Evolutionary conservation across 1,140 invertebrate genomes (phyloP).

Genomic region (Dolichoris vasculosae): DNA sequence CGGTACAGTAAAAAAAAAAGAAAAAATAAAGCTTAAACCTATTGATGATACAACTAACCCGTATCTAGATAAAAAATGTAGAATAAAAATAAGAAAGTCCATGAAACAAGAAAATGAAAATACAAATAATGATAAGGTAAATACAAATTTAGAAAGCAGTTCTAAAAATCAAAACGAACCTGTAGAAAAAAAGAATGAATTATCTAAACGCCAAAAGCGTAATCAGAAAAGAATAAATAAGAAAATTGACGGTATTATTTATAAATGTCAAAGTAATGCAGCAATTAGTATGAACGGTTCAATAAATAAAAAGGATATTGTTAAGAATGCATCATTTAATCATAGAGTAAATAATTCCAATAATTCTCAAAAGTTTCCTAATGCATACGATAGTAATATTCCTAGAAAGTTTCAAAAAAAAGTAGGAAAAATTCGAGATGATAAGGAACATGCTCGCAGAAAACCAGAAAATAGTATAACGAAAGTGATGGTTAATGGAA

Average conservation of each 20-base stretch:
- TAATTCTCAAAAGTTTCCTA: conserved; percentile 56
- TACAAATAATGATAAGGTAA: conserved; percentile 42
- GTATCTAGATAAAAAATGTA: conserved; percentile 33
- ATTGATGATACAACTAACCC: conserved; percentile 48
- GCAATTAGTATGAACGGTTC: too few species aligned
- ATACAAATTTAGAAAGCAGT: conserved; percentile 35
- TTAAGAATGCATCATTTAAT: conserved; percentile 49
- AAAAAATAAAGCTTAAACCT: conserved; percentile 47
- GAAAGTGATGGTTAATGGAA: conserved; percentile 79
- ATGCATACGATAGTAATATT: conserved; percentile 43
- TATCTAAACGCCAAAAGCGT: conserved; percentile 67
- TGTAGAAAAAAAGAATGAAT: conserved; percentile 43
- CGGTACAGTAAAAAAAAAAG: conserved; percentile 49
- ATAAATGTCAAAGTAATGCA: too few species aligned
- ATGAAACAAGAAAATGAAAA: conserved; percentile 58
- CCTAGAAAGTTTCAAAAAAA: conserved; percentile 54
- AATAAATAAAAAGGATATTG: too few species aligned
- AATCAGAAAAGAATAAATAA: conserved; percentile 56
- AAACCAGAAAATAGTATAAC: conserved; percentile 73
- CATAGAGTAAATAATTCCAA: conserved; percentile 56
- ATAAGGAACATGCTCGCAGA: conserved; percentile 70
- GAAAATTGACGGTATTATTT: conserved; percentile 42
- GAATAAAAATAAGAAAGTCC: conserved; percentile 55
- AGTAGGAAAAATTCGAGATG: conserved; percentile 63
- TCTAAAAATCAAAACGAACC: conserved; percentile 12